Evolutionary conservation across 2,888 invertebrate genomes (phyloP), one percentile per base, ranked within the genome.

Genomic region (Serripes groenlandicus): DNA sequence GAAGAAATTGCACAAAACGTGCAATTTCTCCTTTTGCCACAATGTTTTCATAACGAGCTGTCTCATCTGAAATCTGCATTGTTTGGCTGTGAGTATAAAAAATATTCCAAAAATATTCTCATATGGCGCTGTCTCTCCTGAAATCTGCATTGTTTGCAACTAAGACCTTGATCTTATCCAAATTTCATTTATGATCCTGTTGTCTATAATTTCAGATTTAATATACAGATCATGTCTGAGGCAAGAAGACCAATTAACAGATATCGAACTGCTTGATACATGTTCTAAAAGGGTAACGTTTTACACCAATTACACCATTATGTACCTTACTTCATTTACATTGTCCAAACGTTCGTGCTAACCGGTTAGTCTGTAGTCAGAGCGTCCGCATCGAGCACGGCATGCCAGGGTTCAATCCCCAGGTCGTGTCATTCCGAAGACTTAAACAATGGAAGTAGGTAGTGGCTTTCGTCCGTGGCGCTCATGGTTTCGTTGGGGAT

Each of bases 231-330:
- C 91, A 0, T 87, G 85, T 34, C 83, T 91, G 3, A 83, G 83
- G 66, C 89, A 89, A 34, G 91, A 92, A 28, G 91, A 91, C 26
- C 73, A 81, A 28, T n/a, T 88, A 9, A 90, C 90, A 28, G 90
- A 90, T 54, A 86, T 92, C n/a, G 91, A 91, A 81, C 86, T 92
- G n/a, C 72, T 92, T 37, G 92, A 92, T 72, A 90, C 90, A 0
- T 90, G 87, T 35, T 86, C 89, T 0, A 88, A 83, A 83, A 88
- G 83, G 87, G 91, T 91, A 85, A 70, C 15, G 37, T 28, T 42
- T 42, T 42, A 42, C 15, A 42, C 15, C 42, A 11, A 42, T 42
- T 11, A 15, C 42, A 42, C 7, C 42, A 42, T 7, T 11, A 42
- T 15, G 15, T 15, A 11, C 42, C 9, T 15, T 42, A 7, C 7